A percentile compares a stretch with the other conserved stretches of the same genome.
These are phyloP conservation scores for Leptinotarsa undecemlineata DNA, from an alignment of 1,140 invertebrate species.

Conservation along the genomic window DNA sequence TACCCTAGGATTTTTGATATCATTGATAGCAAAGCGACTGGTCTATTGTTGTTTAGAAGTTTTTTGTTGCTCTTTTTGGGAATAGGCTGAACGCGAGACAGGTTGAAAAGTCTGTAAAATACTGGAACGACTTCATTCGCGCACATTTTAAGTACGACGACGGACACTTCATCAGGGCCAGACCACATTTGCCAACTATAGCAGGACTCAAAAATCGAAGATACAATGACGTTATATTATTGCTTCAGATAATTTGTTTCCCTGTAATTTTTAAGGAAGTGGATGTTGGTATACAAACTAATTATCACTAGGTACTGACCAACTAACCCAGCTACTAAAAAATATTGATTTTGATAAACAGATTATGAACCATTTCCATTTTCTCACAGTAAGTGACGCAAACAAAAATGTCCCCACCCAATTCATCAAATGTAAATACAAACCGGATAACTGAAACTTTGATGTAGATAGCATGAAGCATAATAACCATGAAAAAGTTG, in stretches of 20 bases:
- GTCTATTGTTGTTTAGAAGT: too few species aligned
- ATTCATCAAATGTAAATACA: background rate
- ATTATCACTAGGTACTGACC: too few species aligned
- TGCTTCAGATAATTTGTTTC: background rate
- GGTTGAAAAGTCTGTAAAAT: too few species aligned
- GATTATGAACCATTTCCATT: background rate
- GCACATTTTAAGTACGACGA: too few species aligned
- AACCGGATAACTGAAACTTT: constrained; percentile 1
- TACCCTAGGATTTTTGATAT: too few species aligned
- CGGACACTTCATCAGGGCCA: too few species aligned
- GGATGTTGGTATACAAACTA: too few species aligned
- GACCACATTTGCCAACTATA: background rate
- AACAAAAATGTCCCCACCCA: constrained; percentile 6
- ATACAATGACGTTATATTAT: background rate
- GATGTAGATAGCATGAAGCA: constrained; percentile 5
- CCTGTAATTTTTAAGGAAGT: too few species aligned
- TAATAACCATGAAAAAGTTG: constrained; percentile 44
- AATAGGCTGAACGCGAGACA: too few species aligned
- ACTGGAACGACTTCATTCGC: too few species aligned
- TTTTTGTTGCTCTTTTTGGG: too few species aligned
- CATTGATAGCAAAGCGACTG: too few species aligned
- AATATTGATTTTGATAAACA: background rate
- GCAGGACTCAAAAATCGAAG: background rate
- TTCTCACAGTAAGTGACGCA: background rate
- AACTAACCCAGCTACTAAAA: background rate